Base-by-base conservation (phyloP, 2,113 vertebrate species). In the Chinchilla lanigera region DNA sequence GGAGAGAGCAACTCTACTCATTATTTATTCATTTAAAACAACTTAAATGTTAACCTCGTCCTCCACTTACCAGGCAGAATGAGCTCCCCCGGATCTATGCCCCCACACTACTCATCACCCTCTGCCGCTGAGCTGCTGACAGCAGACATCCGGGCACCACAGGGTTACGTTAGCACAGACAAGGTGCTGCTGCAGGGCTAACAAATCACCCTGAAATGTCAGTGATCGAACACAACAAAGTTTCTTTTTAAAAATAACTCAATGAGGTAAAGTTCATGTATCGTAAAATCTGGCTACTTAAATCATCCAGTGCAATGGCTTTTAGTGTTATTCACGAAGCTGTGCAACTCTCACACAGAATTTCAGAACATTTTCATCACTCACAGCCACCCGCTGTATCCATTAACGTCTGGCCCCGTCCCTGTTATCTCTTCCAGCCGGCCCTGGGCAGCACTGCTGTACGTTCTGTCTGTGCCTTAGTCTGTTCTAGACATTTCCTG, bases 191-290 rank as follows among this genome's bases (percentile, higher is more conserved):
- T 86, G 54, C 90, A 16, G 16, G 63, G 88, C 56, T 81, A 63
- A 60, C 33, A 92, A 56, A 89, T 94, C 41, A 84, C 52, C 58
- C 94, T 77, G 71, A 67, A 95, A 89, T 63, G 73, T 87, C 52
- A 65, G 60, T 83, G 75, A 22, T 71, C 58, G 86, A 90, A 89
- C 7, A 56, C 61, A 80, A 77, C 24, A 77, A 78, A 80, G 26
- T 69, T 60, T 65, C 41, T 93, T 58, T 92, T 86, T 87, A n/a
- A 65, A 93, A 93, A 78, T 10, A 88, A 26, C 44, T 86, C 33
- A 77, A 60, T 56, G 89, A 91, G 50, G 61, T 63, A 81, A 93
- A 93, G 86, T 24, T 60, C 38, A 54, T n/a, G 58, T 19, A 28
- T 38, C 50, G 50, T 86, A 63, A 71, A 92, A 92, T 58, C 90